Base-by-base conservation (phyloP, 2,888 invertebrate genomes). In the Eupeodes luniger region DNA sequence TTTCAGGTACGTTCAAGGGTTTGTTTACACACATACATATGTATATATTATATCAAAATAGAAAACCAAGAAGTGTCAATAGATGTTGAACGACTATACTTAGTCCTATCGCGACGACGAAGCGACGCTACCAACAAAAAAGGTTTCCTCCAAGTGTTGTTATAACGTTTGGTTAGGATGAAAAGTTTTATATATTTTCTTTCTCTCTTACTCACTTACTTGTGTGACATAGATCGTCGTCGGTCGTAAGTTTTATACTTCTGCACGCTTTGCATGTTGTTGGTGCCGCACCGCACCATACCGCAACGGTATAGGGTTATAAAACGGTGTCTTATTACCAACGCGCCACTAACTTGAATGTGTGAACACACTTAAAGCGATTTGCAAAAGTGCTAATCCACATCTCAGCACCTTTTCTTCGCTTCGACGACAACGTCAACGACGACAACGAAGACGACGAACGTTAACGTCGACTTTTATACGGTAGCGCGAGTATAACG, bases 281-380 rank as follows among this genome's bases (percentile, higher is more conserved):
- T 44, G 16, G 11, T 16, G 34, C 11, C 27, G 12, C 14, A 27
- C 27, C 2, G 2, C 66, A 34, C 40, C 57, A 10, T 6, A 36
- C 57, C 47, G 81, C 67, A 66, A 69, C 61, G 34, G 72, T 64
- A 70, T 80, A 62, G 62, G 88, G 84, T 83, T 83, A 72, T 84
- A 76, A 62, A 51, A 69, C 57, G 80, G 80, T 88, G 78, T 81
- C 88, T 74, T 74, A 76, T 87, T 84, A 74, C 84, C 66, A 67
- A 59, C 74, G 69, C 84, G 75, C 81, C 75, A 85, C 85, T 72
- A 78, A 78, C 72, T 82, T 78, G 84, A 81, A 84, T 88, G 88
- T 88, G 88, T 75, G 88, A 88, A 85, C 88, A 88, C 88, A 88
- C 88, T 88, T 88, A 67, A 85, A 88, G 75, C 88, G 85, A 88